These are phyloP conservation scores for Pterocles orientalis DNA, from an alignment of 2,113 vertebrate species.

Conservation along the genomic window DNA sequence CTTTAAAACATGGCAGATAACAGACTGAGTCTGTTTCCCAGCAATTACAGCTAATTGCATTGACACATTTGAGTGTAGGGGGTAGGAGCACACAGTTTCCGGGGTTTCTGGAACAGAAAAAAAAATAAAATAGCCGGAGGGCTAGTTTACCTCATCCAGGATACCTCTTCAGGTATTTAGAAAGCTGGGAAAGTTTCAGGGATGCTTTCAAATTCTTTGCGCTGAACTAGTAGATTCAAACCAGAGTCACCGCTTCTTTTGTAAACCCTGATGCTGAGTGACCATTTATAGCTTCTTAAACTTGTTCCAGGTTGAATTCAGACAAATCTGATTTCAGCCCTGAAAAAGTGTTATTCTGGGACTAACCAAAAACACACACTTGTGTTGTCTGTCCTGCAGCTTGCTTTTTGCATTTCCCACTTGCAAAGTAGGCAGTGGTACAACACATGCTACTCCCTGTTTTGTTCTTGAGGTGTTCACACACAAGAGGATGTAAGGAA, in stretches of 20 bases:
- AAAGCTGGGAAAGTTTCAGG: background rate
- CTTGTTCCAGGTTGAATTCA: background rate
- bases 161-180: background rate
- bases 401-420: background rate
- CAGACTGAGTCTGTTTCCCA: slow-evolving; percentile 42
- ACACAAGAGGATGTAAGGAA: background rate
- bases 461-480: background rate
- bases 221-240: background rate
- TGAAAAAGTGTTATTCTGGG: background rate
- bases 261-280: background rate
- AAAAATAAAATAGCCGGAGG: background rate
- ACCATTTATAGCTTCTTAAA: background rate
- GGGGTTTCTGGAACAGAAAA: background rate
- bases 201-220: background rate
- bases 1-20: slow-evolving; percentile 54
- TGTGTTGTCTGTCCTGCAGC: background rate
- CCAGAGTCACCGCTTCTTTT: accelerated
- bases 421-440: background rate
- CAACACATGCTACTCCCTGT: background rate
- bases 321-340: background rate
- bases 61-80: background rate
- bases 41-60: slow-evolving; percentile 56
- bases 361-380: background rate
- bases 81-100: background rate
- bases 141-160: background rate